A percentile compares a stretch with the other conserved stretches of the same genome.
These are phyloP conservation scores for Pipistrellus nathusii DNA, from an alignment of 2,797 vertebrate species.

Conservation along the genomic window DNA sequence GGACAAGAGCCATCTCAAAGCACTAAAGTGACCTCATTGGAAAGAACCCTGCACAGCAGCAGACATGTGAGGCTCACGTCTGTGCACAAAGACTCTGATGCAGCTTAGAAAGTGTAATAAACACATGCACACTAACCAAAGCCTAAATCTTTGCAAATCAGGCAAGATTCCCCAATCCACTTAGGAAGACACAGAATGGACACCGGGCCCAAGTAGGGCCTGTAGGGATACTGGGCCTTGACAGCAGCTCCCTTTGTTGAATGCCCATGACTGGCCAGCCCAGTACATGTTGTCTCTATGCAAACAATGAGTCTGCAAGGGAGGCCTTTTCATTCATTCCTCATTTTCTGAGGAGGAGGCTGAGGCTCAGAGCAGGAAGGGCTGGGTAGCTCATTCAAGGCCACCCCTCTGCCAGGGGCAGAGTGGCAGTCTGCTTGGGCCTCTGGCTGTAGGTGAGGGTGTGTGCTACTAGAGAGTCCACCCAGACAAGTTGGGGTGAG, in stretches of 20 bases:
- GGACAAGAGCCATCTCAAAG: not conserved
- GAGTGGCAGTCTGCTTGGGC: not conserved
- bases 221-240: not conserved
- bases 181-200: not conserved
- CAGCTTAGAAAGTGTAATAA: not conserved
- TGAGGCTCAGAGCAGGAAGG: not conserved
- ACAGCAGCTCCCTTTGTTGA: not conserved
- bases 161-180: not conserved
- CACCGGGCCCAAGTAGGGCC: not conserved
- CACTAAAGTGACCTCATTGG: not conserved
- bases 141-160: not conserved
- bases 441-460: not conserved
- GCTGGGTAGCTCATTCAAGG: not conserved
- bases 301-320: not conserved
- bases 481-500: not conserved
- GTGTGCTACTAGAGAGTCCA: not conserved
- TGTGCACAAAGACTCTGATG: not conserved
- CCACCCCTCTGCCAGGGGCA: not conserved
- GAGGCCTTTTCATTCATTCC: not conserved
- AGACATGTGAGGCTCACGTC: not conserved
- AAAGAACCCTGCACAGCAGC: not conserved
- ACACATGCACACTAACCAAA: not conserved
- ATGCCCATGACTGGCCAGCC: not conserved
- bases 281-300: not conserved
- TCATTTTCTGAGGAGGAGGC: not conserved